Base-by-base conservation (phyloP, 2,113 vertebrate genomes). In the Leiothrix lutea region DNA sequence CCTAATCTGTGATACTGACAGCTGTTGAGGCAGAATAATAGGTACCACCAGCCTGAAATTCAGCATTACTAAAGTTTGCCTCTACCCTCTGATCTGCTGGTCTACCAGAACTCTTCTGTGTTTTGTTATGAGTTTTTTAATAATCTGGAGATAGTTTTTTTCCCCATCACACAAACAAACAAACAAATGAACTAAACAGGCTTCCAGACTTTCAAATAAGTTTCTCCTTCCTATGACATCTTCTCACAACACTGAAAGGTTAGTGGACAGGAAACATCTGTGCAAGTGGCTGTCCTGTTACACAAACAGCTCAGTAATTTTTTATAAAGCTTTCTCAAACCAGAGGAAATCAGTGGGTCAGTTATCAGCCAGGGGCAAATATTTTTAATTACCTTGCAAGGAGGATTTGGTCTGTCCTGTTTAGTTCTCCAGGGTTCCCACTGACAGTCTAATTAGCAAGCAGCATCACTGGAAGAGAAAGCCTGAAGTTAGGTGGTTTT, bases 341-440 rank as follows among this genome's bases (percentile, higher is more conserved):
- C 51, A 13, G 26, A 93, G 45, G 64, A 75, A 77, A 70, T 61
- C 72, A 80, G 35, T 38, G 2, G 82, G 87, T 80, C 77, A 74
- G 15, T 69, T 95, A 92, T 86, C 95, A 97, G 91, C 80, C 81
- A 93, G 91, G 36, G n/a, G 50, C 35, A 96, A 96, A 86, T 85
- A 69, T 83, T 94, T 96, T 95, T 92, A 97, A 96, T 96, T 87
- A 95, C 77, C 81, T 89, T 78, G 48, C 65, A 92, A 65, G 62
- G 51, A 84, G 61, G 83, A 73, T 80, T 95, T 8, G 35, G 6
- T 64, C 66, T 78, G 36, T 65, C 56, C 36, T 83, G 51, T 84
- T 90, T 95, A 87, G 81, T 38, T 94, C 89, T 77, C 65, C 85
- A 6, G 62, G 58, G 60, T 69, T 89, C 58, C 67, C 64, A 80